Evolutionary conservation across 2,113 vertebrate genomes (phyloP).

Genomic region (Ceyx cyanopectus): DNA sequence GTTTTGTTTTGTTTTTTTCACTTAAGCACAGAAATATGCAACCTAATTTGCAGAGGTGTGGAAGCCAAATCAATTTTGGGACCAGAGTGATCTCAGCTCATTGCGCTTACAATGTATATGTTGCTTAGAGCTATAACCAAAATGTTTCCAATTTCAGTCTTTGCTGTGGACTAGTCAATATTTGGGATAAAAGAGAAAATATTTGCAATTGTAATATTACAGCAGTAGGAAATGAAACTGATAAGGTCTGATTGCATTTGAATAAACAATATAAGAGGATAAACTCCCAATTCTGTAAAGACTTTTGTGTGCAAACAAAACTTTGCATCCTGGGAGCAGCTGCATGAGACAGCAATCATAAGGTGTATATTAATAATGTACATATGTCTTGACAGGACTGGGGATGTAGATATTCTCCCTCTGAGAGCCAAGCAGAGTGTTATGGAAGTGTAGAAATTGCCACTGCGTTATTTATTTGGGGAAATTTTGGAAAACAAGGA

Average conservation of each 20-base stretch:
- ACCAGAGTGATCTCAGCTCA: slow-evolving; percentile 12
- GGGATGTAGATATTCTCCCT: neutral
- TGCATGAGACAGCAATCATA: neutral
- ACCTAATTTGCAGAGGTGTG: slow-evolving; percentile 30
- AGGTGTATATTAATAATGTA: neutral
- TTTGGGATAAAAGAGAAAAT: slow-evolving; percentile 45
- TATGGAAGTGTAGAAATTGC: neutral
- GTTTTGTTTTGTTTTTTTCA: neutral
- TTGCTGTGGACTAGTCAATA: slow-evolving; percentile 21
- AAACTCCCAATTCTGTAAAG: neutral
- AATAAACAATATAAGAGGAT: slow-evolving; percentile 17
- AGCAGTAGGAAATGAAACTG: neutral
- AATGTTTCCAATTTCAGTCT: slow-evolving; percentile 16
- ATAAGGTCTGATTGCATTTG: slow-evolving; percentile 26
- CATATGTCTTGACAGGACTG: neutral
- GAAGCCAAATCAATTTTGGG: slow-evolving; percentile 51
- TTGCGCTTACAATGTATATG: neutral
- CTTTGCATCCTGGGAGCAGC: neutral
- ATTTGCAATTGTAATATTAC: slow-evolving; percentile 37
- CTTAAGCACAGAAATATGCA: slow-evolving; percentile 34
- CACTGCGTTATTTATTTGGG: neutral
- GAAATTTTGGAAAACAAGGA: slow-evolving; percentile 41
- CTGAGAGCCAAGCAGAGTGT: neutral
- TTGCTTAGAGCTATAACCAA: slow-evolving; percentile 19
- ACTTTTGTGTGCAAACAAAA: slow-evolving; percentile 24